Evolutionary conservation across 2,888 invertebrate species (phyloP), one percentile per base, ranked within the genome.

Genomic region (Hydriomena furcata): DNA sequence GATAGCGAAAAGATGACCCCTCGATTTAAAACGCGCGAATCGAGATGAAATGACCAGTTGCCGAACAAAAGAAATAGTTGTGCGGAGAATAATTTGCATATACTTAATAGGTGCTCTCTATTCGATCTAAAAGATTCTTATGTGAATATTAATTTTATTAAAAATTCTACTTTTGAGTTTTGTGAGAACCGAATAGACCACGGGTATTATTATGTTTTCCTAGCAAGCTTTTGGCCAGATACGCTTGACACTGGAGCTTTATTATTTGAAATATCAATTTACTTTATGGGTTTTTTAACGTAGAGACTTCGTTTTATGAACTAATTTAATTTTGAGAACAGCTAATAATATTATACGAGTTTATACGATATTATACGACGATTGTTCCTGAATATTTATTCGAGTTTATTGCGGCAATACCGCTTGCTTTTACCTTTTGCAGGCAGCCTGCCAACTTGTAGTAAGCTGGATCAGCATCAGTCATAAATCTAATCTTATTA

Each of bases 1-100:
- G 73, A 74, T 80, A 84, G 83, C 73, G 71, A 70, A 72, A 66
- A 78, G 85, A 84, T 86, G 86, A 87, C 88, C 87, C 84, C 87
- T 78, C 78, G 52, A 73, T 67, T 68, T 60, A 61, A 72, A 73
- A 63, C 82, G 83, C 79, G 89, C 87, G 78, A 88, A 89, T 82
- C 76, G 73, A 82, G 79, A 84, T 79, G 73, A 73, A 80, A 72
- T 80, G 84, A 79, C 85, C 86, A 79, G 79, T 69, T 61, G 45
- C 53, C 55, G 64, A 70, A 84, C 79, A 84, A 82, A 76, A 72
- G 75, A 62, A 61, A 46, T 54, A 45, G 58, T 59, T 52, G 60
- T 59, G 58, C 53, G 55, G 64, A 65, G 58, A 61, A 63, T 73
- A 60, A 87, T 88, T 88, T 86, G 79, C 88, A 88, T 87, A 77